Evolutionary conservation across 2,888 invertebrate species (phyloP), one percentile per base, ranked within the genome.

Genomic region (Perithous albicinctus): DNA sequence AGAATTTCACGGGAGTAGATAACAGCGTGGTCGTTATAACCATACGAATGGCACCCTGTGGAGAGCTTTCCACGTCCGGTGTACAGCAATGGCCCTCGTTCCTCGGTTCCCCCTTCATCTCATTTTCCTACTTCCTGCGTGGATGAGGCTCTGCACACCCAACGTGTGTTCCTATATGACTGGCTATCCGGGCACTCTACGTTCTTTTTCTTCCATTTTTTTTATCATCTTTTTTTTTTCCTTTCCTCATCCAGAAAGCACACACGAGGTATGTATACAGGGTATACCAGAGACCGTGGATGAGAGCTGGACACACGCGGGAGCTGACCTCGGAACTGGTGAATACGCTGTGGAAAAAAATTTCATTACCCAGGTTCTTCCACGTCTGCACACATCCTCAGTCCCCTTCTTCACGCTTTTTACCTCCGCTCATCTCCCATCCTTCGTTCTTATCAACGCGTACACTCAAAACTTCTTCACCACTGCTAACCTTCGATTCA

Each of bases 31-130:
- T 74, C 69, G 78, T 81, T 81, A 81, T 74, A 78, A 81, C 69
- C 46, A 64, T 81, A 78, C 67, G 74, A 78, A 81, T 64, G 73
- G 64, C 63, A 77, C 81, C 81, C 81, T 64, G 74, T 29, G 81
- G 78, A 78, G 66, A 76, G 73, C 46, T 78, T 70, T 78, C 56
- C 59, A 38, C 56, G 12, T 78, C 63, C 73, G 56, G 51, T 46
- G 38, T 51, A 54, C 54, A 69, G 54, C 56, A 26, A 56, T 48
- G 51, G 64, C 8, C 10, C 20, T 43, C n/a, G n/a, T n/a, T 20
- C 7, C 12, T 26, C 43, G 23, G 18, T 32, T 8, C 54, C 61
- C 67, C 67, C 69, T 69, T 48, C 78, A 46, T 78, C 73, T 77
- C 77, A 73, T 81, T 78, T 74, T 29, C 69, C 64, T 74, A 63